These are phyloP conservation scores for Trichosurus vulpecula DNA, from an alignment of 2,797 vertebrate species.

Conservation along the genomic window DNA sequence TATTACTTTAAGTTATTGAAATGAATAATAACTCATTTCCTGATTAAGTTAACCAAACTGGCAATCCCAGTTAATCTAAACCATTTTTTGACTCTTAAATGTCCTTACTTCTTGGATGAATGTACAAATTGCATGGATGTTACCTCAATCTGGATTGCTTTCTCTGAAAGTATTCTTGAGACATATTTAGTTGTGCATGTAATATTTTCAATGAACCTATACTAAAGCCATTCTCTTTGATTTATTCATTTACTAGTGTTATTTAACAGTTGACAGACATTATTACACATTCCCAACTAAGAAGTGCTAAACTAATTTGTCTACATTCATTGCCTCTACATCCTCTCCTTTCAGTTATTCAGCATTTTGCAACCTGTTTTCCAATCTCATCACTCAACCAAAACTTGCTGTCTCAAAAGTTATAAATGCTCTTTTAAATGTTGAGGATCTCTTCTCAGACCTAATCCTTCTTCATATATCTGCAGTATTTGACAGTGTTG, in stretches of 20 bases:
- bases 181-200: constrained; percentile 50
- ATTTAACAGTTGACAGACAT: constrained; percentile 51
- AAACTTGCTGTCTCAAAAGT: too few species aligned
- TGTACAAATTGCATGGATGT: too few species aligned
- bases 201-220: constrained; percentile 50
- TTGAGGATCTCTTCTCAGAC: too few species aligned
- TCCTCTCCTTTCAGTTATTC: too few species aligned
- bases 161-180: constrained; percentile 54
- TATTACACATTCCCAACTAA: constrained; percentile 61
- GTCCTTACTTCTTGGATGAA: not conserved
- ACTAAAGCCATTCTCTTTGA: constrained; percentile 52
- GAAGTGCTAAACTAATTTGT: too few species aligned
- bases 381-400: too few species aligned
- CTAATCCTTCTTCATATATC: too few species aligned
- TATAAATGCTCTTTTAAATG: too few species aligned
- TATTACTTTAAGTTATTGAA: too few species aligned
- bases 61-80: not conserved
- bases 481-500: too few species aligned
- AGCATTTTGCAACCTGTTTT: too few species aligned
- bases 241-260: constrained; percentile 72
- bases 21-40: not conserved
- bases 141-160: not conserved
- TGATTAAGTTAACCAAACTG: not conserved
- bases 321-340: too few species aligned
- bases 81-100: not conserved